Percentiles rank a stretch among this genome's conserved stretches.
phyloP scores from a whole-genome alignment of 2,113 vertebrate species.

The Herpetotheres cachinnans region DNA sequence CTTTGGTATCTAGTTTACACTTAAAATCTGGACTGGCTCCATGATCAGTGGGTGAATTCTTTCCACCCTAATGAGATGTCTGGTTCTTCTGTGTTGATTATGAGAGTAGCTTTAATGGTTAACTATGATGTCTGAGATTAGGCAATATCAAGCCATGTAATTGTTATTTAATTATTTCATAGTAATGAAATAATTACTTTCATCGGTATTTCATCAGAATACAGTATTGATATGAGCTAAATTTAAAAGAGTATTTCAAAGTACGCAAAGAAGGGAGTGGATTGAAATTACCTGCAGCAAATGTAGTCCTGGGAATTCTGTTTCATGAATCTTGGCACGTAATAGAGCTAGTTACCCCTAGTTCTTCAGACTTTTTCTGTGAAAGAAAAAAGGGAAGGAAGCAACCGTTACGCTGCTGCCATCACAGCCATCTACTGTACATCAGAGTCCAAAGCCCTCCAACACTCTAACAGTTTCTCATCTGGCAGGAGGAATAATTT shows the following conservation, averaged over 20 bases:
- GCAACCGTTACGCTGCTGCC: not conserved
- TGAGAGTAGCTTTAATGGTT: not conserved
- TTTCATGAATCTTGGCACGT: not conserved
- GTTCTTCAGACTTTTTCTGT: not conserved
- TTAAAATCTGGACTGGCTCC: not conserved
- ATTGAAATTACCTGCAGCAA: not conserved
- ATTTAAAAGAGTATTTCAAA: not conserved
- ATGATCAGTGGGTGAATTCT: not conserved
- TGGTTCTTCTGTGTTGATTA: not conserved
- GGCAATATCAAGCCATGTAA: not conserved
- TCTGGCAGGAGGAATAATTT: not conserved
- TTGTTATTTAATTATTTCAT: not conserved
- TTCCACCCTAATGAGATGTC: not conserved
- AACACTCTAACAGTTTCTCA: not conserved
- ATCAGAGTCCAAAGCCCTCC: not conserved
- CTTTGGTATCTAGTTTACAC: not conserved
- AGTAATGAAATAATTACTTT: not conserved
- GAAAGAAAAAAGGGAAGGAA: not conserved
- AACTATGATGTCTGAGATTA: not conserved
- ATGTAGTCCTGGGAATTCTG: not conserved
- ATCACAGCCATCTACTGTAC: not conserved
- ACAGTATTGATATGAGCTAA: not conserved
- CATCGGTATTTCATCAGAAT: not conserved
- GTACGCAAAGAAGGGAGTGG: not conserved
- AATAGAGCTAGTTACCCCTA: not conserved